These are phyloP conservation scores for Orchestia grillus DNA, from an alignment of 1,140 invertebrate genomes.

Conservation along the genomic window DNA sequence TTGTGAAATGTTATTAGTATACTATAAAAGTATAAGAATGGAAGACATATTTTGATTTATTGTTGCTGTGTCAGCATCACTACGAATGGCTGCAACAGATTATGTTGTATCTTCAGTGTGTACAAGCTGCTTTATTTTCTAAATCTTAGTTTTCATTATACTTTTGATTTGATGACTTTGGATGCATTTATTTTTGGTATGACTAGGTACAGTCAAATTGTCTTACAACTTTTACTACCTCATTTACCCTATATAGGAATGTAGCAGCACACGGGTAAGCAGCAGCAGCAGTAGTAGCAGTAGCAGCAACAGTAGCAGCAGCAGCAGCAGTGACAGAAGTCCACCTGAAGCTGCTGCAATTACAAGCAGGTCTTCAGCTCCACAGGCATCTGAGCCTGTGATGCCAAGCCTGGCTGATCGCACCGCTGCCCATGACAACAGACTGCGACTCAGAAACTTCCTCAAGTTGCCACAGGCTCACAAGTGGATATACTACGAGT, in stretches of 20 bases:
- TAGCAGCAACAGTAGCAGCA: constrained; percentile 18
- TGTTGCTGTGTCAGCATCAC: no score
- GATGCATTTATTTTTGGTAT: no score
- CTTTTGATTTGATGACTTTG: no score
- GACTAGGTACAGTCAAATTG: no score
- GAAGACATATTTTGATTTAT: no score
- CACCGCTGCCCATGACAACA: constrained; percentile 88
- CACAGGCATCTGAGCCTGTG: neutral
- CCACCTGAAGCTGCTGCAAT: neutral
- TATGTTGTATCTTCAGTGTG: no score
- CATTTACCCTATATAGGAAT: neutral
- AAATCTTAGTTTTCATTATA: no score
- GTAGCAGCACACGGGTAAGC: neutral
- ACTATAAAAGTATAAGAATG: no score
- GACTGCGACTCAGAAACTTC: constrained; percentile 92
- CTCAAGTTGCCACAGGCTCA: constrained; percentile 98
- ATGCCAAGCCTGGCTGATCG: constrained; percentile 71
- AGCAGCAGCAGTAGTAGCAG: neutral
- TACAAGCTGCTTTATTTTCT: no score
- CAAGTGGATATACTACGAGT: constrained; percentile 99
- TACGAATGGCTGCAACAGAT: no score
- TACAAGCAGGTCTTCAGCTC: neutral
- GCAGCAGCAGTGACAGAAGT: neutral
- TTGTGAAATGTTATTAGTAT: no score
- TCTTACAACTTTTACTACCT: no score